These are phyloP conservation scores for Sebastes paucispinis DNA, from an alignment of 2,797 vertebrate genomes.

Conservation along the genomic window DNA sequence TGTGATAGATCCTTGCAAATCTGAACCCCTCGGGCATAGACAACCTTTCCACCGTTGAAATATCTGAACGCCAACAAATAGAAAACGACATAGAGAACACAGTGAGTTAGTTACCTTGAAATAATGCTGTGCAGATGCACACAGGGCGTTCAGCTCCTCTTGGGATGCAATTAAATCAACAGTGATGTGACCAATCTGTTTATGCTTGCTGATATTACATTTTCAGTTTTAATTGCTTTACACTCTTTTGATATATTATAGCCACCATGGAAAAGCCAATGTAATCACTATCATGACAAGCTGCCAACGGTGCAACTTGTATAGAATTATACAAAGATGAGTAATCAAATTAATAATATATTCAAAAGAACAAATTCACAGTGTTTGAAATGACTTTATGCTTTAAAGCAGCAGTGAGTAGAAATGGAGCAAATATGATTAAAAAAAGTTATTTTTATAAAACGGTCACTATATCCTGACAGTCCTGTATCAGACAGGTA, in stretches of 20 bases:
- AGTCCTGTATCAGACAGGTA: no score
- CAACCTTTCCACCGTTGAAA: constrained; percentile 50
- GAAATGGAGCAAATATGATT: no score
- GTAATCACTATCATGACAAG: constrained; percentile 40
- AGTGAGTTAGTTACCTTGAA: constrained; percentile 45
- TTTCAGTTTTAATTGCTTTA: constrained; percentile 64
- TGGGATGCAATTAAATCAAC: constrained; percentile 60
- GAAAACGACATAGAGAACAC: constrained; percentile 21
- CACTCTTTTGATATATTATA: constrained; percentile 45
- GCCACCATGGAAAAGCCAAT: constrained; percentile 30
- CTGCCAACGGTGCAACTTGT: constrained; percentile 32
- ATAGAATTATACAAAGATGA: constrained; percentile 11
- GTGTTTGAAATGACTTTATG: not conserved
- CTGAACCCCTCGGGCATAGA: constrained; percentile 43
- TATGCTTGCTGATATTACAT: constrained; percentile 62
- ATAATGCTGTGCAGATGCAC: constrained; percentile 27
- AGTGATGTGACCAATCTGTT: constrained; percentile 46
- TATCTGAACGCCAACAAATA: constrained; percentile 39
- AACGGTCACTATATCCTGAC: no score
- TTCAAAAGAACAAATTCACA: not conserved
- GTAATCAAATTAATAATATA: constrained; percentile 12
- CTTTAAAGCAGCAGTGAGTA: no score
- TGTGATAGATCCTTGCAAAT: constrained; percentile 65
- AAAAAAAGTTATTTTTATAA: no score
- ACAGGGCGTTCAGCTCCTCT: constrained; percentile 20